Conservation (phyloP, 2,113 vertebrate genomes). For the Petrocephalus microphthalmus region DNA sequence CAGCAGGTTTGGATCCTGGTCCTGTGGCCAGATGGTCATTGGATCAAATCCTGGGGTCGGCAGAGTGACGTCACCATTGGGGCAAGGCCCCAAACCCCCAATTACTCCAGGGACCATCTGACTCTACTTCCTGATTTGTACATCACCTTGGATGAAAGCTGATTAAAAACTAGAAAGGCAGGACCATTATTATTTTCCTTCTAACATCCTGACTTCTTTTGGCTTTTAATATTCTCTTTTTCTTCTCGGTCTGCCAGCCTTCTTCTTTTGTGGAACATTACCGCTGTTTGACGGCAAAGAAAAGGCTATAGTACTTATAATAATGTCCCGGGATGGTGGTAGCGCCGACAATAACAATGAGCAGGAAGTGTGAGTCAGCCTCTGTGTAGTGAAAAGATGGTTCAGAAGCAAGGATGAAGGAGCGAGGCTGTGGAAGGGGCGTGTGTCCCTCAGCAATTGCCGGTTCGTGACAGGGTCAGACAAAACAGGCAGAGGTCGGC, state of each 20-base stretch:
- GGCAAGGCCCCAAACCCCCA: not conserved
- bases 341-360: not conserved
- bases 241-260: not conserved
- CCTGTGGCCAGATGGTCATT: not conserved
- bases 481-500: not conserved
- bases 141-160: not conserved
- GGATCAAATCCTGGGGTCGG: not conserved
- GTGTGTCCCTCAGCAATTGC: too few species aligned
- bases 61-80: not conserved
- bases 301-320: not conserved
- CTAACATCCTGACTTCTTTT: slow-evolving; percentile 3
- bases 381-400: not conserved
- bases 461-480: not conserved
- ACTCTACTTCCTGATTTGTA: not conserved
- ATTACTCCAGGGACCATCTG: not conserved
- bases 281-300: not conserved
- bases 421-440: not conserved
- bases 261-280: not conserved
- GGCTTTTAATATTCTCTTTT: not conserved
- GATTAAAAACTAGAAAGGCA: slow-evolving; percentile 33
- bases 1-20: not conserved
- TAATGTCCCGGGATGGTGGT: not conserved
- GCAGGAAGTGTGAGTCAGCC: slow-evolving; percentile 8
- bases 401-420: not conserved
- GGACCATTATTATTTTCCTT: slow-evolving; percentile 33